Evolutionary conservation across 2,113 vertebrate genomes (phyloP), one percentile per base, ranked within the genome.

Genomic region (Fulmarus glacialis): DNA sequence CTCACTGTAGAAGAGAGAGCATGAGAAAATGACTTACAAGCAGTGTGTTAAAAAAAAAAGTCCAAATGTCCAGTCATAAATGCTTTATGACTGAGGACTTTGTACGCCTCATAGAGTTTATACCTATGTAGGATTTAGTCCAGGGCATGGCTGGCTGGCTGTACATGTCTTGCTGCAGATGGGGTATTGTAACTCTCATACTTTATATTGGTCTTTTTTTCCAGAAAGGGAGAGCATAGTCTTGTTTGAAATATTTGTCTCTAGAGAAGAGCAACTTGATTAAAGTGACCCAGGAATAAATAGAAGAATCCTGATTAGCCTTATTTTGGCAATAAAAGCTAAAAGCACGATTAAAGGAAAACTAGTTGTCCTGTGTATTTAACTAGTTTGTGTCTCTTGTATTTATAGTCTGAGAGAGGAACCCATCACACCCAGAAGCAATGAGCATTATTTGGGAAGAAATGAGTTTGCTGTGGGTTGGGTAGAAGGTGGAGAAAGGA

Each of bases 71-170:
- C 30, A 82, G 27, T 38, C 34, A 38, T 59, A 71, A 89, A 78
- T 86, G 5, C 40, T 55, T 70, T 18, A 81, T 12, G 5, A 38
- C 3, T 67, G 50, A 78, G 63, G 34, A 84, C 10, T 90, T 74
- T 1, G 0, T 67, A 50, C 2, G 5, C 10, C 29, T 63, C 5
- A 0, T n/a, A 70, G 42, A 50, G 12, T 66, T 78, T 62, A 32
- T 66, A 45, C 74, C n/a, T 66, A 5, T 38, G 29, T 9, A 56
- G 36, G 43, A 84, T 82, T 82, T 93, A 78, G 21, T 56, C 21
- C 38, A 89, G 27, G 43, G 5, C 34, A 59, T 6, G 24, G 24
- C 16, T 82, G 9, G 3, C 48, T 92, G 26, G 10, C 71, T 89
- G 15, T 43, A 40, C 30, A 38, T 9, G 5, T 77, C 40, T 75